A percentile compares a stretch with the other conserved stretches of the same genome.
Evolutionary conservation across 2,113 vertebrate species (phyloP).

Genomic region (Eclectus roratus): DNA sequence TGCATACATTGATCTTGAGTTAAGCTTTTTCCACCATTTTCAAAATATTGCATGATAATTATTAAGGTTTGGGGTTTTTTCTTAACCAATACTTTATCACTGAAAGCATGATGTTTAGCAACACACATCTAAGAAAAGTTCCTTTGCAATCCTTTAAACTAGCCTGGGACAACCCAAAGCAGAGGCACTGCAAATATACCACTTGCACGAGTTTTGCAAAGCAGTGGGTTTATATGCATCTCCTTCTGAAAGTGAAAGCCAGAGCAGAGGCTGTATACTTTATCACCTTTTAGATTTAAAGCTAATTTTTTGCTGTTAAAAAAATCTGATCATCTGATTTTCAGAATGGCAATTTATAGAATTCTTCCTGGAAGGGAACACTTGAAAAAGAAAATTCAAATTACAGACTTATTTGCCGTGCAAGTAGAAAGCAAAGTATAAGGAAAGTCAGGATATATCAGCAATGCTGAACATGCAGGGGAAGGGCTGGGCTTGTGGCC

Average conservation of each 20-base stretch:
- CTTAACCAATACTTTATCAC: neutral
- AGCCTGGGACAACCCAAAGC: no score
- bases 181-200: neutral
- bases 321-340: neutral
- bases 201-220: accelerated
- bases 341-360: neutral
- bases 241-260: neutral
- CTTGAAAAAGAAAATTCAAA: neutral
- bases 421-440: neutral
- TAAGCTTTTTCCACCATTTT: neutral
- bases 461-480: neutral
- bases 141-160: neutral
- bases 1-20: accelerated
- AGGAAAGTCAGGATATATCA: neutral
- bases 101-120: neutral
- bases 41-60: accelerated
- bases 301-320: neutral
- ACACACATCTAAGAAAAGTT: neutral
- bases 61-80: neutral
- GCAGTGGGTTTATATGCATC: accelerated
- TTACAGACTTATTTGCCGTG: neutral
- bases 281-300: neutral
- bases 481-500: neutral
- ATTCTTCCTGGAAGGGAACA: neutral
- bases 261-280: neutral